These are phyloP conservation scores for Drosophila atripex DNA, from an alignment of 2,888 invertebrate genomes.

Conservation along the genomic window DNA sequence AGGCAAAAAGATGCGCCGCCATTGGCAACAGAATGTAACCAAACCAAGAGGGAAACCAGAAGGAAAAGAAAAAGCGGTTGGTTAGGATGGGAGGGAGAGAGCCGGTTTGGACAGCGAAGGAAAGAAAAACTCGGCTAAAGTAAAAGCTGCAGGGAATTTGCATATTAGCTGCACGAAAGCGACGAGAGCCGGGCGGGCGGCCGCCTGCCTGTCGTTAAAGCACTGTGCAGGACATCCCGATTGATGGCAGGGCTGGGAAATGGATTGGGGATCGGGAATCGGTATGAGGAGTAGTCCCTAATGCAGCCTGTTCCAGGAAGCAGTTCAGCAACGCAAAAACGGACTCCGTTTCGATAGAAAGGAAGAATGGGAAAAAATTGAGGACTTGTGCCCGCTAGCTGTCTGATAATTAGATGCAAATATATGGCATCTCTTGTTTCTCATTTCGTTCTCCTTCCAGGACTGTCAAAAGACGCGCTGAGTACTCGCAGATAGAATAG, in stretches of 20 bases:
- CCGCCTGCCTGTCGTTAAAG: slow-evolving; percentile 53
- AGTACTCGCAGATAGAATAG: slow-evolving; percentile 6
- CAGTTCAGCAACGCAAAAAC: slow-evolving; percentile 50
- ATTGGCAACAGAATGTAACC: slow-evolving; percentile 42
- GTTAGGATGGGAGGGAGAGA: background rate
- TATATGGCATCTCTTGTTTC: slow-evolving; percentile 56
- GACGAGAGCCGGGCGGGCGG: slow-evolving; percentile 14
- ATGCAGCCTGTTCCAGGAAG: slow-evolving; percentile 30
- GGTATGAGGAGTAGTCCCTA: slow-evolving; percentile 11
- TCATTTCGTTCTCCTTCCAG: slow-evolving; percentile 2
- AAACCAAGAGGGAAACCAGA: slow-evolving; percentile 26
- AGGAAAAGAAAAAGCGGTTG: background rate
- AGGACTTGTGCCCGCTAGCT: slow-evolving; percentile 52
- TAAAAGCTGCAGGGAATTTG: slow-evolving; percentile 74
- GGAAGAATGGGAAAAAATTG: slow-evolving; percentile 6
- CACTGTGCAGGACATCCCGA: slow-evolving; percentile 50
- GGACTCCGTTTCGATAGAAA: background rate
- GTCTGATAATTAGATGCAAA: slow-evolving; percentile 77
- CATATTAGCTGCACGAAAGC: slow-evolving; percentile 70
- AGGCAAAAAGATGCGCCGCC: slow-evolving; percentile 53
- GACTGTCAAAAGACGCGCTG: slow-evolving; percentile 32
- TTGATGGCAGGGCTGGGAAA: slow-evolving; percentile 44
- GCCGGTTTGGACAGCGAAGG: slow-evolving; percentile 1
- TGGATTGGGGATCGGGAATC: background rate
- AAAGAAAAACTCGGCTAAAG: slow-evolving; percentile 54